Percentiles rank a stretch among this genome's conserved stretches.
These are phyloP conservation scores for Halisarca cf. caerulea DNA, from an alignment of 37 sponge, comb jelly and placozoan species.

Conservation along the genomic window DNA sequence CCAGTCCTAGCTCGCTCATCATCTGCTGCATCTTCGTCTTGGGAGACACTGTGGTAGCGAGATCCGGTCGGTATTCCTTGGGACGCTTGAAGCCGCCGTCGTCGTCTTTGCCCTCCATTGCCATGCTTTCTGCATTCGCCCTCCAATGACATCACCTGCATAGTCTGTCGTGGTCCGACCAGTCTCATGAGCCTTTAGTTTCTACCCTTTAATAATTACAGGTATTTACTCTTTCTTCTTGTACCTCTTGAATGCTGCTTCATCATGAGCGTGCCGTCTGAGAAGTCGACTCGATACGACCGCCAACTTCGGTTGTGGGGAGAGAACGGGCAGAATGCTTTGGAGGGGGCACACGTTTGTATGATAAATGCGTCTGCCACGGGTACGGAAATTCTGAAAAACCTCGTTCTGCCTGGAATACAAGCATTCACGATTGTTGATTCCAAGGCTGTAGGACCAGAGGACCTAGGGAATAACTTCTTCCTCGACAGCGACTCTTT, in stretches of 20 bases:
- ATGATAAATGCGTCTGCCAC: constrained; percentile 90
- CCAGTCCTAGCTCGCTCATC: constrained; percentile 45
- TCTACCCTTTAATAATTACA: neutral
- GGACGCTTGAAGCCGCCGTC: constrained; percentile 52
- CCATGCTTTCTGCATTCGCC: neutral
- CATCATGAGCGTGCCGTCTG: constrained; percentile 58
- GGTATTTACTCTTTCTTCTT: constrained; percentile 1
- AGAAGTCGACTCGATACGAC: constrained; percentile 87
- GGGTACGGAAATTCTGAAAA: constrained; percentile 93
- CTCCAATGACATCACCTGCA: neutral
- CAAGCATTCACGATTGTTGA: constrained; percentile 84
- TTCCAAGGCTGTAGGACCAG: constrained; percentile 30
- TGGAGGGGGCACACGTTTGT: constrained; percentile 89
- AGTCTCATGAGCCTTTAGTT: too few relatives aligned
- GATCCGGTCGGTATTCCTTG: constrained; percentile 30
- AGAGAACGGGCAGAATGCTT: constrained; percentile 84
- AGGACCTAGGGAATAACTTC: constrained; percentile 81
- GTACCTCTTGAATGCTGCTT: neutral
- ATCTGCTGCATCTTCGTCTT: constrained; percentile 8
- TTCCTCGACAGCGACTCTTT: constrained; percentile 63
- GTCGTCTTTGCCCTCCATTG: constrained; percentile 22
- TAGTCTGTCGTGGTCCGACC: too few relatives aligned
- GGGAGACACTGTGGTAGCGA: constrained; percentile 16
- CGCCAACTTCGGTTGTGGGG: constrained; percentile 98
- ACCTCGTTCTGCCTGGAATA: constrained; percentile 91